A percentile compares a stretch with the other conserved stretches of the same genome.
phyloP scores from a whole-genome alignment of 1,140 invertebrate genomes.

The Fopius arisanus region DNA sequence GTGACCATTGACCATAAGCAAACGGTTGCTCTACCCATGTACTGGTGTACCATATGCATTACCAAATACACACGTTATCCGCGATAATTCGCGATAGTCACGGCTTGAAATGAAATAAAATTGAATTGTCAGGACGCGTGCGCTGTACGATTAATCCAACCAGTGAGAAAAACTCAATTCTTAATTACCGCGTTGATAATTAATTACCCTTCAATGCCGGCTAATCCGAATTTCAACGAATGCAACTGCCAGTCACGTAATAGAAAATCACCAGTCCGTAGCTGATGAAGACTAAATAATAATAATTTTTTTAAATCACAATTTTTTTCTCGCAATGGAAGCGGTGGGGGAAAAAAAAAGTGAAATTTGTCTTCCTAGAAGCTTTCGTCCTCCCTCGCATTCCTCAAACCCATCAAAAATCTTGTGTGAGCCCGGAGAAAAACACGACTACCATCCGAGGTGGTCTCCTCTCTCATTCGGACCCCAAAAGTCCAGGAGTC shows the following conservation, averaged over 20 bases:
- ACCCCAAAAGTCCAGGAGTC: constrained; percentile 24
- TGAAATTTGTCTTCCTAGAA: constrained; percentile 9
- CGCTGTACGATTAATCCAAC: background rate
- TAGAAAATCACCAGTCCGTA: background rate
- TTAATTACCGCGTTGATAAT: background rate
- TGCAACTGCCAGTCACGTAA: background rate
- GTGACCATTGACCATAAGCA: constrained; percentile 15
- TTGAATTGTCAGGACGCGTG: constrained; percentile 29
- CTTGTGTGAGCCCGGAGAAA: background rate
- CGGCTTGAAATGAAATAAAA: constrained; percentile 24
- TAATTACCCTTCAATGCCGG: background rate
- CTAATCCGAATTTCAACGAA: background rate
- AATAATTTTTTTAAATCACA: too few species aligned
- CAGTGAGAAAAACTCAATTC: background rate
- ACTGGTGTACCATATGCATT: background rate
- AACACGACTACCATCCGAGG: background rate
- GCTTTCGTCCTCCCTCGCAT: background rate
- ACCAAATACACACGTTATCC: background rate
- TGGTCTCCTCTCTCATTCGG: background rate
- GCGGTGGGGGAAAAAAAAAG: background rate
- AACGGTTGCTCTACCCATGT: background rate
- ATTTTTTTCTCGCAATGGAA: background rate
- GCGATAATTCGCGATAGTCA: constrained; percentile 24
- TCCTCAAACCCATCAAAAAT: constrained; percentile 14
- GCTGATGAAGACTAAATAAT: background rate